Evolutionary conservation across 2,797 vertebrate genomes (phyloP).

Genomic region (Salmo trutta): DNA sequence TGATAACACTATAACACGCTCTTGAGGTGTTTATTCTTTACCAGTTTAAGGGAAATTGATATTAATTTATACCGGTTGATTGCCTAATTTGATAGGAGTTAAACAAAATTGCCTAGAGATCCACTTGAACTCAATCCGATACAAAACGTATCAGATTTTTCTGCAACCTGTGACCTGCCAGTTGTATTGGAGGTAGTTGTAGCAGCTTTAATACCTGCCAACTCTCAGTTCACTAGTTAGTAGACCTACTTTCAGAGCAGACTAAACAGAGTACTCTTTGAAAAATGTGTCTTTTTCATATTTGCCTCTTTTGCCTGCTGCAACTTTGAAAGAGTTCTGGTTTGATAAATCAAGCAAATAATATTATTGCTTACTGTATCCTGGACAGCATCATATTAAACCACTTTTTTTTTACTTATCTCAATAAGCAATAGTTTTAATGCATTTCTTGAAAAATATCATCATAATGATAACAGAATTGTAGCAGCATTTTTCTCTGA

Average conservation of each 20-base stretch:
- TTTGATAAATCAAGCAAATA: neutral
- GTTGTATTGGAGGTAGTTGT: neutral
- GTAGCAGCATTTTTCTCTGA: neutral
- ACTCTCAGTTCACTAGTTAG: neutral
- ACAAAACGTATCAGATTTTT: neutral
- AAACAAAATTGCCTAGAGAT: neutral
- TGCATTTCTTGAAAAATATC: neutral
- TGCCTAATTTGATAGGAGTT: neutral
- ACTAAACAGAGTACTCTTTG: slow-evolving; percentile 6
- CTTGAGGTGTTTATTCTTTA: neutral
- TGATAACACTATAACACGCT: neutral
- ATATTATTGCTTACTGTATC: neutral
- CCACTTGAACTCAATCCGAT: neutral
- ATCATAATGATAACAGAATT: neutral
- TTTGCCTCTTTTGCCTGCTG: neutral
- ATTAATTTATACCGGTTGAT: neutral
- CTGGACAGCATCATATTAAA: too few relatives aligned
- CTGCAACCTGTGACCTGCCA: neutral
- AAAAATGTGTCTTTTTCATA: neutral
- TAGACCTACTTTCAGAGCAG: neutral
- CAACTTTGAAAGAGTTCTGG: neutral
- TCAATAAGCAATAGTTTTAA: neutral
- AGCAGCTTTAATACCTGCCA: neutral
- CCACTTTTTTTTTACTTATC: neutral
- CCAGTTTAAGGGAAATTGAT: neutral